phyloP scores from a whole-genome alignment of 2,888 invertebrate species.

The Ariolimax columbianus region DNA sequence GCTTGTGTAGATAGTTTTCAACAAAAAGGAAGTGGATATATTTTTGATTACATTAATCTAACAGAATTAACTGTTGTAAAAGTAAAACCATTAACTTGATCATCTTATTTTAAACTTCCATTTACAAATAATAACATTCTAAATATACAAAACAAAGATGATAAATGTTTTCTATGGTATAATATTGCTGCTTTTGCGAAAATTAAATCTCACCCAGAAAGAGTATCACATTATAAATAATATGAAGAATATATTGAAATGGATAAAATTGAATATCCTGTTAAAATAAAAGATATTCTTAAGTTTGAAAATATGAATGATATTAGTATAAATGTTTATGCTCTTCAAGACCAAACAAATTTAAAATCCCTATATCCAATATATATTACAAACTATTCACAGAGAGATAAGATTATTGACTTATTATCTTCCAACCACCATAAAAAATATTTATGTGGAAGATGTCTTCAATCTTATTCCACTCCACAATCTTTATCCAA shows the following conservation, averaged over 20 bases:
- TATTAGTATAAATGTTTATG: constrained; percentile 7
- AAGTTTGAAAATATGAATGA: constrained; percentile 5
- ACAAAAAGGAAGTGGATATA: background rate
- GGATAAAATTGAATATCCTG: background rate
- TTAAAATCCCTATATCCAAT: background rate
- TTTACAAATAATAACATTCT: too few species aligned
- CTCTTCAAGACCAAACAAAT: background rate
- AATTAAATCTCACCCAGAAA: constrained; percentile 24
- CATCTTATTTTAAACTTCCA: too few species aligned
- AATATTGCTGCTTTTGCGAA: constrained; percentile 29
- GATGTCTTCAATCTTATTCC: background rate
- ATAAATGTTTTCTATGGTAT: constrained; percentile 44
- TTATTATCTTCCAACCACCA: background rate
- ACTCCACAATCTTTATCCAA: background rate
- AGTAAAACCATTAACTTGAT: constrained; percentile 5
- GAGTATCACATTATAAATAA: background rate
- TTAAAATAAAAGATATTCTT: background rate
- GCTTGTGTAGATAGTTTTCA: constrained; percentile 11
- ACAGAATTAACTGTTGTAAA: background rate
- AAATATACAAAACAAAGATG: too few species aligned
- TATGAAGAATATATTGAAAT: background rate
- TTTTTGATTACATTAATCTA: background rate
- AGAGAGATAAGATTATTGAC: background rate
- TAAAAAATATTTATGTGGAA: background rate
- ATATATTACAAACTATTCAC: background rate